Percentiles rank a stretch among this genome's conserved stretches.
Conservation (phyloP, 2,888 invertebrate genomes). For the Sarcophaga subvicina region DNA sequence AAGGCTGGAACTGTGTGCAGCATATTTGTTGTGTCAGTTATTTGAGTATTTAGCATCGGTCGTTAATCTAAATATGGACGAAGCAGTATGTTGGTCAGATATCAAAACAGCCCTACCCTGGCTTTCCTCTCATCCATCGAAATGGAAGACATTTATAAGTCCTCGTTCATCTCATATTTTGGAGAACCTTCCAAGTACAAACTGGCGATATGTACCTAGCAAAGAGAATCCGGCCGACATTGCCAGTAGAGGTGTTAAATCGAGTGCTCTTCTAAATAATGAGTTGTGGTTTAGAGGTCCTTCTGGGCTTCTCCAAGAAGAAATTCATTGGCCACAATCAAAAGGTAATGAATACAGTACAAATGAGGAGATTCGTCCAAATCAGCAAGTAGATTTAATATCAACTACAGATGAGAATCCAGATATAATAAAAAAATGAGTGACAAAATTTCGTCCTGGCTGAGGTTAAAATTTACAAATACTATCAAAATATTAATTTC, state of each 20-base stretch:
- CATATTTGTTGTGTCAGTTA: constrained; percentile 5
- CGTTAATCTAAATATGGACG: neutral
- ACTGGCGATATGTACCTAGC: constrained; percentile 14
- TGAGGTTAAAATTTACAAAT: neutral
- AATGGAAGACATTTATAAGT: constrained; percentile 31
- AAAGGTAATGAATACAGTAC: neutral
- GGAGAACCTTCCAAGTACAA: neutral
- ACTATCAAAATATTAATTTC: constrained; percentile 9
- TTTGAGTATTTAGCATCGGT: constrained; percentile 11
- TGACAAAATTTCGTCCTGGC: neutral
- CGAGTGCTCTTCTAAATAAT: neutral
- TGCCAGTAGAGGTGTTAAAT: constrained; percentile 13
- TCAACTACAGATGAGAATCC: neutral
- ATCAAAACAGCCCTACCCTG: constrained; percentile 7
- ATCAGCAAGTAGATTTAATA: neutral
- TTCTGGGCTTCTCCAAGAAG: neutral
- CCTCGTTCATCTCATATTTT: constrained; percentile 1
- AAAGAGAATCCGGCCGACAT: constrained; percentile 9
- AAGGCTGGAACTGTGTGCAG: constrained; percentile 29
- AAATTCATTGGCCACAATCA: neutral
- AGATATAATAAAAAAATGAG: constrained; percentile 1
- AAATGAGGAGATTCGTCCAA: constrained; percentile 3
- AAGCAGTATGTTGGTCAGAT: constrained; percentile 16
- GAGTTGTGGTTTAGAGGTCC: constrained; percentile 22
- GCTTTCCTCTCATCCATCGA: constrained; percentile 12